Percentiles rank a stretch among this genome's conserved stretches.
Evolutionary conservation across 2,797 vertebrate species (phyloP).

Genomic region (Xiphophorus birchmanni): DNA sequence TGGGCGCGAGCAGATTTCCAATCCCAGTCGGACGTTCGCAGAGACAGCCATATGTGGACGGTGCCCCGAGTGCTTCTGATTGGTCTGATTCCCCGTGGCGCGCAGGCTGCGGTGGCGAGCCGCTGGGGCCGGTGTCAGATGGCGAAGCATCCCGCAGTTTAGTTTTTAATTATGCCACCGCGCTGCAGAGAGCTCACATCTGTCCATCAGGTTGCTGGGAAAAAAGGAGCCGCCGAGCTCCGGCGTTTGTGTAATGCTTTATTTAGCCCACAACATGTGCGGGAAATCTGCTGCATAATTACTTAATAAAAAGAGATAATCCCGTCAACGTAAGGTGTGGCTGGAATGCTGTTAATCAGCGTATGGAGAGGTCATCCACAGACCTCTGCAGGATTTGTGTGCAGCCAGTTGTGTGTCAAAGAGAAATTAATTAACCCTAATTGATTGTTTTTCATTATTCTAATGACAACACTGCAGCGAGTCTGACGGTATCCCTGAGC

Average conservation of each 20-base stretch:
- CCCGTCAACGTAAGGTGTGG: slow-evolving; percentile 70
- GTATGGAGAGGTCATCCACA: slow-evolving; percentile 54
- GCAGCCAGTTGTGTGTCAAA: slow-evolving; percentile 74
- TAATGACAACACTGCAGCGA: slow-evolving; percentile 75
- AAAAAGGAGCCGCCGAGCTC: slow-evolving; percentile 54
- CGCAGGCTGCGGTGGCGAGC: slow-evolving; percentile 25
- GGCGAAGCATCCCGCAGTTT: slow-evolving; percentile 61
- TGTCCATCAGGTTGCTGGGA: slow-evolving; percentile 78
- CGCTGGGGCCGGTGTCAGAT: slow-evolving; percentile 61
- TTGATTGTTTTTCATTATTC: slow-evolving; percentile 84
- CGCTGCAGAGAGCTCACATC: slow-evolving; percentile 64
- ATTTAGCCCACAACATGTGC: slow-evolving; percentile 84
- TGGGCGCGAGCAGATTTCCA: slow-evolving; percentile 62
- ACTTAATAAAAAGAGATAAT: slow-evolving; percentile 81
- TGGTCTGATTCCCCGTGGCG: slow-evolving; percentile 47
- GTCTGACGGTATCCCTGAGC: slow-evolving; percentile 53
- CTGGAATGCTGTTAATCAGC: slow-evolving; percentile 77
- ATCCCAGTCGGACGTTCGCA: slow-evolving; percentile 62
- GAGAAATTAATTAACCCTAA: slow-evolving; percentile 82
- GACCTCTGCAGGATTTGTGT: slow-evolving; percentile 64
- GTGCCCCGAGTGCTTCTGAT: slow-evolving; percentile 47
- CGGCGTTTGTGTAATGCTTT: slow-evolving; percentile 75
- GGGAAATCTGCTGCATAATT: slow-evolving; percentile 80
- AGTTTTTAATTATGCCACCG: slow-evolving; percentile 70
- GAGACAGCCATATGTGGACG: slow-evolving; percentile 68